Base-by-base conservation (phyloP, 1,140 invertebrate species). In the Hyphantria cunea region DNA sequence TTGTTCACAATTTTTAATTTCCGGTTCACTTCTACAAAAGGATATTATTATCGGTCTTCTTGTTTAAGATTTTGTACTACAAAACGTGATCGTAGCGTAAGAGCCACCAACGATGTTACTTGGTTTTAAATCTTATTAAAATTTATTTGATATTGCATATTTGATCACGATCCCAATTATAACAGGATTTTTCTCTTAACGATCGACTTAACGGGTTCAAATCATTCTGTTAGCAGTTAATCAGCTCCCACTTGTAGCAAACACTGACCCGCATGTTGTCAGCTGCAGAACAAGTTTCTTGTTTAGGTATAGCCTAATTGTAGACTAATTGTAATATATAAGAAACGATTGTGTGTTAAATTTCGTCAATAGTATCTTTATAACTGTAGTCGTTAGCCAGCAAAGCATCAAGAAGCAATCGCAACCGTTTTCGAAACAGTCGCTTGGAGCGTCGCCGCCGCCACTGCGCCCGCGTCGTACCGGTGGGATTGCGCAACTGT, bases 401-500 rank as follows among this genome's bases (percentile, higher is more conserved):
- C 59, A 42, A 60, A 63, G 55, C 63, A 65, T 68, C 53, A 66
- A 66, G 41, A 49, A 54, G 54, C 66, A 62, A 17, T 66, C 51
- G 64, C 65, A 70, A 64, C 54, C 45, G 56, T 82, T 86, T 80
- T 84, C 76, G 80, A 79, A 84, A 85, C 66, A 59, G 66, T 67
- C 55, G 52, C 51, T 32, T 51, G 41, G 41, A 33, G 48, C 45
- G 54, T 54, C 53, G 59, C 53, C 56, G 68, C 50, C 71, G 72
- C 58, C 64, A 51, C 34, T 25, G 37, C 41, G 41, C 41, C n/a
- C 9, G 9, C 9, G 9, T n/a, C 41, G 41, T n/a, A 48, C 62
- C 59, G 59, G 59, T 67, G 68, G 70, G 70, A 54, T 82, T 85
- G 76, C 83, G 78, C 79, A 87, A 89, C 64, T 6, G 47, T 39